Conservation (phyloP, 2,888 invertebrate species). For the Cheilosia scutellata region DNA sequence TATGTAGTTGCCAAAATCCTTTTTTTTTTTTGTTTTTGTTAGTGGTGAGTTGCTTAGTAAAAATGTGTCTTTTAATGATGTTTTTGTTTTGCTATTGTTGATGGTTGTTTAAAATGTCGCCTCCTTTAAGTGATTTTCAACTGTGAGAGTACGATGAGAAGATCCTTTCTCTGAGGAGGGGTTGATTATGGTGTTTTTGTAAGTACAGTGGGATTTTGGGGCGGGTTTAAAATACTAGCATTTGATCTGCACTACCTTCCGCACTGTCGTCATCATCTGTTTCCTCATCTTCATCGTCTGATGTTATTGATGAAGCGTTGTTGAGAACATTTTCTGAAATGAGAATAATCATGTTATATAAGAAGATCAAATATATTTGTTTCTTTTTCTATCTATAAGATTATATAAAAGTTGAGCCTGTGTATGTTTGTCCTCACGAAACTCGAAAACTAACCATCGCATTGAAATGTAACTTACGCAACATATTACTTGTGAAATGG, state of each 20-base stretch:
- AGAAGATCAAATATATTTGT: too few species aligned
- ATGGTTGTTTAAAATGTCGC: constrained; percentile 46
- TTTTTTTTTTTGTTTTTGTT: constrained; percentile 76
- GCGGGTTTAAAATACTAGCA: constrained; percentile 88
- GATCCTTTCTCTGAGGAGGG: constrained; percentile 34
- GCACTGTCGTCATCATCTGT: constrained; percentile 88
- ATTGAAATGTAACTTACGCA: too few species aligned
- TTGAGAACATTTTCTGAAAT: constrained; percentile 85
- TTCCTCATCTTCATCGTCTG: constrained; percentile 91
- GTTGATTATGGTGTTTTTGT: constrained; percentile 52
- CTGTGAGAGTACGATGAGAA: constrained; percentile 36
- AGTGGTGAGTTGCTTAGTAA: constrained; percentile 75
- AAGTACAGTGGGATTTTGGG: constrained; percentile 42
- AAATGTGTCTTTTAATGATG: constrained; percentile 68
- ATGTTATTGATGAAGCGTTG: constrained; percentile 86
- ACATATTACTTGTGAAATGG: too few species aligned
- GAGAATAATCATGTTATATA: background rate
- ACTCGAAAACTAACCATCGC: too few species aligned
- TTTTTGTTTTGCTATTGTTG: constrained; percentile 25
- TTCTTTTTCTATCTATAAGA: too few species aligned
- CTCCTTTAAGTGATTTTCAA: constrained; percentile 29
- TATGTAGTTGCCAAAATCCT: constrained; percentile 79
- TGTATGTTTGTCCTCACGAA: too few species aligned
- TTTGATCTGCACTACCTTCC: constrained; percentile 91
- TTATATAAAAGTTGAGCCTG: too few species aligned